Evolutionary conservation across 2,888 invertebrate species (phyloP).

Genomic region (Gerris lacustris): DNA sequence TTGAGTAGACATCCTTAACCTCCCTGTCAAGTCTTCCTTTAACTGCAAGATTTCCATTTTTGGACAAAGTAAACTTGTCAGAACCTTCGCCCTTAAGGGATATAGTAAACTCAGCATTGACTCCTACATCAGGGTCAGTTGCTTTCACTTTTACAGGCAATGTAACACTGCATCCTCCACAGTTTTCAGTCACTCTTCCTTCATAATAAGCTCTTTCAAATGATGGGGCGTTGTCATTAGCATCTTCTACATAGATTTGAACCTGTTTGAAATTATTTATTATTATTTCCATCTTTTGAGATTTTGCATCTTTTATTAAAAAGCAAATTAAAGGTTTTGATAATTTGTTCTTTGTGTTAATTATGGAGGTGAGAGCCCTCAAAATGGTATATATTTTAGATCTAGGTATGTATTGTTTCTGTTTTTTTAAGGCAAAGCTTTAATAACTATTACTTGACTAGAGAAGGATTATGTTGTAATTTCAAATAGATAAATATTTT

Average conservation of each 20-base stretch:
- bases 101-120: conserved; percentile 55
- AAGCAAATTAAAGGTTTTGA: too few species aligned
- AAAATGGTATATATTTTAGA: too few species aligned
- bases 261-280: conserved; percentile 37
- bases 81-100: conserved; percentile 62
- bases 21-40: conserved; percentile 59
- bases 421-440: too few species aligned
- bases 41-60: conserved; percentile 49
- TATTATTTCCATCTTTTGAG: not conserved
- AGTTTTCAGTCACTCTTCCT: conserved; percentile 67
- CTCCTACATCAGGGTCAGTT: conserved; percentile 16
- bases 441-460: too few species aligned
- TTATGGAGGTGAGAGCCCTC: too few species aligned
- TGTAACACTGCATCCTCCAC: conserved; percentile 56
- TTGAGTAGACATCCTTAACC: conserved; percentile 50
- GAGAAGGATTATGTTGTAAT: too few species aligned
- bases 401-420: too few species aligned
- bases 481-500: too few species aligned
- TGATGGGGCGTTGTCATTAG: conserved; percentile 73
- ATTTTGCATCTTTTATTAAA: not conserved
- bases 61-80: conserved; percentile 57
- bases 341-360: too few species aligned
- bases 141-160: not conserved
- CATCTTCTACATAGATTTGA: conserved; percentile 66
- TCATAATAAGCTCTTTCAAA: conserved; percentile 61